phyloP scores from a whole-genome alignment of 1,140 invertebrate genomes.

The Musca vetustissima region DNA sequence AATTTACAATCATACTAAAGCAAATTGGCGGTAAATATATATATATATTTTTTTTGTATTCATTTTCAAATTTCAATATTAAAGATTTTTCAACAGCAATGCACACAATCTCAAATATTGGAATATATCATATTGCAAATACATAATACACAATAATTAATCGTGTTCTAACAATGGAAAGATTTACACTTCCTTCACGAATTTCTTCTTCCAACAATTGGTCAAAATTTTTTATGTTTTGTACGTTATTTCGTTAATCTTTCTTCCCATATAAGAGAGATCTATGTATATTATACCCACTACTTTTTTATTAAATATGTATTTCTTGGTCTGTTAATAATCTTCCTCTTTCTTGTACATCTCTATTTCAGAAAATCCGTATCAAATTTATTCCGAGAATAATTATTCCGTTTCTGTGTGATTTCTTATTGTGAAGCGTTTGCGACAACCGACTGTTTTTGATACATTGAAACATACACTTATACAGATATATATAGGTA shows the following conservation, averaged over 20 bases:
- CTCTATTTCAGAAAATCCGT: constrained; percentile 36
- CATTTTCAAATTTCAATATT: constrained; percentile 26
- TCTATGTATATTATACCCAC: neutral
- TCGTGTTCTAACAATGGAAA: too few species aligned
- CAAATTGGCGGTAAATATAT: constrained; percentile 20
- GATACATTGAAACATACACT: constrained; percentile 1
- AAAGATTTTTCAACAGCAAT: too few species aligned
- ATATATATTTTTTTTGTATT: constrained; percentile 28
- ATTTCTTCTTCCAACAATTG: too few species aligned
- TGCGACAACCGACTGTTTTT: constrained; percentile 6
- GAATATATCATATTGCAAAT: too few species aligned
- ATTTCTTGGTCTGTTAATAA: neutral
- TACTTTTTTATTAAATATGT: neutral
- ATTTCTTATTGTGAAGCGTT: constrained; percentile 7
- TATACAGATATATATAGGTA: constrained; percentile 12
- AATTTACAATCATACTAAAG: neutral
- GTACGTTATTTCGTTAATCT: too few species aligned
- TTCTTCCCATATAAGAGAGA: constrained; percentile 17
- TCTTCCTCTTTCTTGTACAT: constrained; percentile 16
- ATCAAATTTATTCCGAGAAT: constrained; percentile 40
- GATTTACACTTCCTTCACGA: too few species aligned
- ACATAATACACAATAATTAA: too few species aligned
- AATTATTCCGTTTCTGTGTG: constrained; percentile 44
- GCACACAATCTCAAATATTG: neutral
- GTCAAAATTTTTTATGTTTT: too few species aligned